phyloP scores from a whole-genome alignment of 2,797 vertebrate genomes.

The Parauchenoglanis punctatus region DNA sequence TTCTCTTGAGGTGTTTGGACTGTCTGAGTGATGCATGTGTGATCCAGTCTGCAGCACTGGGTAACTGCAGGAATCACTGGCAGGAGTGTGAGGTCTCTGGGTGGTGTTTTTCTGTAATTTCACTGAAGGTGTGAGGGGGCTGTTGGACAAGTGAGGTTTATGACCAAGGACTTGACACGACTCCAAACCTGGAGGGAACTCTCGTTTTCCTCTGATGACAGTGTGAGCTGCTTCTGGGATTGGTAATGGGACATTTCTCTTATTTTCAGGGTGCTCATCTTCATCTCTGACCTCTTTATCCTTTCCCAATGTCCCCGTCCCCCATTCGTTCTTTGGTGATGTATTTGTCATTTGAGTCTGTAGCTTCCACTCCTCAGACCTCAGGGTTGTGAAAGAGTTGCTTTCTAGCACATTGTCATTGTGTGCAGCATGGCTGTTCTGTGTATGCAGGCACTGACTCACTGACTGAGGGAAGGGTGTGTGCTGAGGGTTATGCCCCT shows the following conservation, averaged over 20 bases:
- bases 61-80: neutral
- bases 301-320: neutral
- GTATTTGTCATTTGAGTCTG: neutral
- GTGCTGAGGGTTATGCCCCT: constrained; percentile 61
- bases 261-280: constrained; percentile 1
- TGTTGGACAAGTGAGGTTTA: constrained; percentile 73
- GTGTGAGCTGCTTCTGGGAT: constrained; percentile 27
- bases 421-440: constrained; percentile 45
- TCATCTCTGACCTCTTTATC: constrained; percentile 11
- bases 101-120: constrained; percentile 54
- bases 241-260: neutral
- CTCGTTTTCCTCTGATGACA: constrained; percentile 20
- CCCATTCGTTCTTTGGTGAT: neutral
- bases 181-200: constrained; percentile 10
- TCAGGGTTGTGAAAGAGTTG: constrained; percentile 53
- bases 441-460: constrained; percentile 40
- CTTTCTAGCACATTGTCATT: constrained; percentile 17
- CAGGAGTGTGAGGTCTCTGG: constrained; percentile 19
- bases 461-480: constrained; percentile 62
- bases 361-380: constrained; percentile 11
- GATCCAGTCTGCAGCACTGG: neutral
- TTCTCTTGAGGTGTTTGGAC: constrained; percentile 28
- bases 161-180: constrained; percentile 46
- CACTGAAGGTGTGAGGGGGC: constrained; percentile 79
- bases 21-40: constrained; percentile 11